These are phyloP conservation scores for Lamellibrachia satsuma DNA, from an alignment of 2,888 invertebrate genomes.

Conservation along the genomic window DNA sequence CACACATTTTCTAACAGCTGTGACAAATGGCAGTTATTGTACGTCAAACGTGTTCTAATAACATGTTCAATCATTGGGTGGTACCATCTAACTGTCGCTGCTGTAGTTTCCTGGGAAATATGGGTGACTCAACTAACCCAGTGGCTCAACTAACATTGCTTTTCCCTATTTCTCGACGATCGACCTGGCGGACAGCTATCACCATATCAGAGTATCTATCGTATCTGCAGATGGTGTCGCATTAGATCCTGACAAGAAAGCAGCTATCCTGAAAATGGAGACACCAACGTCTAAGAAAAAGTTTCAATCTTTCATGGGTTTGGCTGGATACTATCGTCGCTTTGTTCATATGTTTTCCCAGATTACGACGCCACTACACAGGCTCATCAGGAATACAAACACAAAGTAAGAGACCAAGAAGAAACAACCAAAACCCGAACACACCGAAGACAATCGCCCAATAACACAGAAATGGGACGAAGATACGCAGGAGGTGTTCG, in stretches of 20 bases:
- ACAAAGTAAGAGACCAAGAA: not conserved
- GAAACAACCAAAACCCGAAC: too few relatives aligned
- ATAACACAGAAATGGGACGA: too few relatives aligned
- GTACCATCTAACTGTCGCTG: too few relatives aligned
- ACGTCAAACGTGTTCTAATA: too few relatives aligned
- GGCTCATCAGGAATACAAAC: not conserved
- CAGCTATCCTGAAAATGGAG: constrained; percentile 37
- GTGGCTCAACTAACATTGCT: too few relatives aligned
- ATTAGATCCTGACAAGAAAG: constrained; percentile 36
- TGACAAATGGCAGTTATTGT: too few relatives aligned
- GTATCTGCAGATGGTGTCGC: constrained; percentile 22
- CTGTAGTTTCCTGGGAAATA: too few relatives aligned
- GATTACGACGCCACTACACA: constrained; percentile 39
- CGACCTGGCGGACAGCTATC: not conserved
- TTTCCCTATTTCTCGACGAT: not conserved
- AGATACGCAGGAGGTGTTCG: too few relatives aligned
- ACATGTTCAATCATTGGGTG: too few relatives aligned
- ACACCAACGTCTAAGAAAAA: constrained; percentile 34
- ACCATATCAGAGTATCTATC: not conserved
- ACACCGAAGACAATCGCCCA: too few relatives aligned
- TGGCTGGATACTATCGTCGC: constrained; percentile 42
- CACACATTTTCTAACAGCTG: too few relatives aligned
- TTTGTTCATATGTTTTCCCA: constrained; percentile 40
- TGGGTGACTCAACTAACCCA: too few relatives aligned
- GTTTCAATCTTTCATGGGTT: constrained; percentile 37